Percentiles rank a stretch among this genome's conserved stretches.
Conservation (phyloP, 2,113 vertebrate genomes). For the Sinocyclocheilus grahami region DNA sequence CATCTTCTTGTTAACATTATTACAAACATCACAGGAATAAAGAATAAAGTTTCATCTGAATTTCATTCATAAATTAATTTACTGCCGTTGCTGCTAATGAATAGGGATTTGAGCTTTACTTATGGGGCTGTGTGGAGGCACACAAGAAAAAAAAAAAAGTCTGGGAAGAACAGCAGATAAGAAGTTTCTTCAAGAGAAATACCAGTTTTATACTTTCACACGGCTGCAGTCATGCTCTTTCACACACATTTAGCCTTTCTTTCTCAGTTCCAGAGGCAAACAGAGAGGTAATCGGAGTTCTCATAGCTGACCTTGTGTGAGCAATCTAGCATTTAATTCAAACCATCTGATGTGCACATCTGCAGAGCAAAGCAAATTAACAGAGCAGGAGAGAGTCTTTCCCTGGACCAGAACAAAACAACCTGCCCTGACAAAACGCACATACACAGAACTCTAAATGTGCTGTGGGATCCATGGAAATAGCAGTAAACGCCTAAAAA, state of each 20-base stretch:
- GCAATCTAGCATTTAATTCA: slow-evolving; percentile 73
- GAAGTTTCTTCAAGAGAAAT: background rate
- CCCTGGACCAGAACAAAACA: slow-evolving; percentile 49
- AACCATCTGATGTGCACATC: slow-evolving; percentile 79
- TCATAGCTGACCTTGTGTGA: slow-evolving; percentile 72
- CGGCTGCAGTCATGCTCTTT: background rate
- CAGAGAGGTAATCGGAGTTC: slow-evolving; percentile 64
- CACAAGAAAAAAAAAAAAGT: background rate
- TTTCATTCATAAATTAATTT: background rate
- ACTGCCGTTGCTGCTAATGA: background rate
- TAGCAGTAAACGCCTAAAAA: background rate
- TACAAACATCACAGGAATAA: background rate
- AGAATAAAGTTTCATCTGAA: background rate
- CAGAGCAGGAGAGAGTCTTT: slow-evolving; percentile 40
- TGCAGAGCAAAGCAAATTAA: slow-evolving; percentile 73
- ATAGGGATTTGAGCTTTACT: background rate
- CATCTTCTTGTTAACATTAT: background rate
- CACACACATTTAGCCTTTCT: background rate
- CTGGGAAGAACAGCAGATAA: slow-evolving; percentile 1
- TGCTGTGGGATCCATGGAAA: background rate
- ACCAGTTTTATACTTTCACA: slow-evolving; percentile 26
- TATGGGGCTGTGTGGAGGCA: background rate
- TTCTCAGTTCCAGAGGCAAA: slow-evolving; percentile 27
- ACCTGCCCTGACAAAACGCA: slow-evolving; percentile 11
- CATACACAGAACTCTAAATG: background rate